Evolutionary conservation across 2,113 vertebrate species (phyloP), one percentile per base, ranked within the genome.

Genomic region (Perca schrenkii): DNA sequence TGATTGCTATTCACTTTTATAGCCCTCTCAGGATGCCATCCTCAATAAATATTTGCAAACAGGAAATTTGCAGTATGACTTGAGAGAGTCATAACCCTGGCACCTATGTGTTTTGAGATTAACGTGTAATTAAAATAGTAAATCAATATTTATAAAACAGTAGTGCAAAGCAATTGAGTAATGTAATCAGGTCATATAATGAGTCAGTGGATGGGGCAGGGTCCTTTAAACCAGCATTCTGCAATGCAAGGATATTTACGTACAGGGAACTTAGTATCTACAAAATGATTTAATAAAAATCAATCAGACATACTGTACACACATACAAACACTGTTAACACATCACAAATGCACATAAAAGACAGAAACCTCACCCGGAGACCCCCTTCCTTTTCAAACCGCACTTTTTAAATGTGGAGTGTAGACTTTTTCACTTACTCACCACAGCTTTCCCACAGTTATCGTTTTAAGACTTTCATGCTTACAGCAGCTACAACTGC

Each of bases 101-200:
- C 85, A 92, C 92, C 91, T 91, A 81, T 92, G 93, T 94, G 93
- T 88, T 93, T 94, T 94, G 91, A 94, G 93, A 95, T 94, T 93
- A 94, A 90, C 90, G 85, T 93, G 91, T 94, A 94, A 95, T 95
- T 95, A 95, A 95, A 92, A 94, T 92, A 85, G 85, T 93, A 94
- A 95, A 95, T 94, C 93, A 93, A 92, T 94, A 94, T 94, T 94
- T 95, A 95, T 94, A 91, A 94, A 93, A 90, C 86, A 84, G 80
- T 80, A 79, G 43, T 83, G 83, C 69, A 77, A 92, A 94, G 87
- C 81, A 88, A 88, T 93, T 91, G 56, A 81, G 86, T 87, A 88
- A 86, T 86, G 58, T 77, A 83, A 69, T 84, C 57, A 28, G 70
- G 72, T 82, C 74, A 73, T 50, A 84, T 86, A 89, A 87, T 81